These are phyloP conservation scores for Macrophya alboannulata DNA, from an alignment of 2,888 invertebrate species.

Conservation along the genomic window DNA sequence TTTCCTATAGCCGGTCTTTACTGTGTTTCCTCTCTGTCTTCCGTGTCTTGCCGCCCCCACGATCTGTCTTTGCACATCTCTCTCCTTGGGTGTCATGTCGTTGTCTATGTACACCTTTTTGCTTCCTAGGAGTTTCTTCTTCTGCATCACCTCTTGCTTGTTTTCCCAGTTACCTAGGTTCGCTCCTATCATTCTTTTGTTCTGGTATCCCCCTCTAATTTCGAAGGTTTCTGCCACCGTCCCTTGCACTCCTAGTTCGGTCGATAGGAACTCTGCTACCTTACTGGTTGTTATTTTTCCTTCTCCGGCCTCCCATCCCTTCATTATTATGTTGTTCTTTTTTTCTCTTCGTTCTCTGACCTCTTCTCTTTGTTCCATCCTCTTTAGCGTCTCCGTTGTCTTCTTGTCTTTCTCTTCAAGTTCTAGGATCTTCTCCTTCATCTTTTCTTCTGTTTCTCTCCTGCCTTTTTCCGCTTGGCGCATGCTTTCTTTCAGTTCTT, in stretches of 20 bases:
- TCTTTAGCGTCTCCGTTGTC: neutral
- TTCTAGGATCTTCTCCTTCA: neutral
- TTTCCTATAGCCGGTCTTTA: conserved; percentile 28
- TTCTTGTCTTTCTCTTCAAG: neutral
- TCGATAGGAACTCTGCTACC: neutral
- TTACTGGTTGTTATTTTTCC: neutral
- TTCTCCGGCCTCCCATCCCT: neutral
- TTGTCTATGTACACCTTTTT: neutral
- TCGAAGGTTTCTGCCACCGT: neutral
- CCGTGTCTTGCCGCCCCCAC: neutral
- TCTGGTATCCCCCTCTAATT: conserved; percentile 10
- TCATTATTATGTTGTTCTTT: conserved; percentile 8
- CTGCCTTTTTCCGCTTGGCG: neutral
- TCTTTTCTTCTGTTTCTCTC: neutral
- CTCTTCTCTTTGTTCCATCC: conserved; percentile 14
- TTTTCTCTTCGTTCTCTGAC: conserved; percentile 14
- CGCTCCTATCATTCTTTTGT: neutral
- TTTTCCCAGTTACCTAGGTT: neutral
- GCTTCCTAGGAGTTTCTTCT: neutral
- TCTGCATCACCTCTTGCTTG: neutral
- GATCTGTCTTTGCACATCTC: conserved; percentile 16
- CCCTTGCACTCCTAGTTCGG: neutral
- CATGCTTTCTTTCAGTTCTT: neutral
- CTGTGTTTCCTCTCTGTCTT: neutral
- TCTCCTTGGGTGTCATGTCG: conserved; percentile 42